Conservation (phyloP, 2,888 invertebrate species). For the Monoplex corrugatus region DNA sequence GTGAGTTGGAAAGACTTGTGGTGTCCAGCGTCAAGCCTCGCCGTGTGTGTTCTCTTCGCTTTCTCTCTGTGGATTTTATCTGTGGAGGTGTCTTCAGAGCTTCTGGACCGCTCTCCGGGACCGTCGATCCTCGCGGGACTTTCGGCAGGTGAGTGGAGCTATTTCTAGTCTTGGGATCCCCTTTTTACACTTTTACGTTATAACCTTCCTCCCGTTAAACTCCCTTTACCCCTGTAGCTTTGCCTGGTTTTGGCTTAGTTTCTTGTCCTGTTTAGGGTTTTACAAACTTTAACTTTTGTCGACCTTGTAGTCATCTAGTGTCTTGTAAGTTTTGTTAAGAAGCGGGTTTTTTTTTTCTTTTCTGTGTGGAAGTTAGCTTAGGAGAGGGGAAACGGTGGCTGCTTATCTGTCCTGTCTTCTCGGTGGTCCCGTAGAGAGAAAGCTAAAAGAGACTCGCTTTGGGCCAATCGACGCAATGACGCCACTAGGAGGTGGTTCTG, state of each 20-base stretch:
- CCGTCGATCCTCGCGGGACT: no score
- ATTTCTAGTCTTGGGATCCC: neutral
- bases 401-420: neutral
- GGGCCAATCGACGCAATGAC: conserved; percentile 3
- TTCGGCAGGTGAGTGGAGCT: conserved; percentile 31
- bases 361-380: no score
- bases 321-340: no score
- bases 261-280: neutral
- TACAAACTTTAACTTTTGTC: neutral
- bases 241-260: neutral
- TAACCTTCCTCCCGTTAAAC: neutral
- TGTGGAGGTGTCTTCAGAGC: no score
- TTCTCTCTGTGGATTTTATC: neutral
- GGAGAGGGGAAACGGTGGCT: neutral
- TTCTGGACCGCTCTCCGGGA: neutral
- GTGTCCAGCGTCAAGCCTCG: no score
- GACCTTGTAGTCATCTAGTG: neutral
- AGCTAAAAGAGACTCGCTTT: conserved; percentile 13
- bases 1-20: no score
- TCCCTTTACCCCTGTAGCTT: neutral
- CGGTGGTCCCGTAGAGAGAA: neutral
- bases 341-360: no score
- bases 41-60: neutral
- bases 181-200: neutral
- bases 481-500: neutral